A percentile compares a stretch with the other conserved stretches of the same genome.
phyloP scores from a whole-genome alignment of 1,140 invertebrate species.

The Ganaspis sp. region DNA sequence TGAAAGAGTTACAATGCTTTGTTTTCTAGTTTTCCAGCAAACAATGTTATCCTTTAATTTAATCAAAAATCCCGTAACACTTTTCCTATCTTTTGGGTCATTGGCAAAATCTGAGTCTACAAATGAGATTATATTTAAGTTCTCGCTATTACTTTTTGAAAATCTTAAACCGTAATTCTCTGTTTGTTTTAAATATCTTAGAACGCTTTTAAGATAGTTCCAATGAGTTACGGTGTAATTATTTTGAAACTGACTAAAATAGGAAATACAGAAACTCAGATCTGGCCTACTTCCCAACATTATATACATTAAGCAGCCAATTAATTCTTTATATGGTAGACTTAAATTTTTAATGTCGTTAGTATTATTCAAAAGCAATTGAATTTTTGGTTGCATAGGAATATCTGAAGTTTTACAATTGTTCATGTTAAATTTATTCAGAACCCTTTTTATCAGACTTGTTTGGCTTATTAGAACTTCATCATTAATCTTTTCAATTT shows the following conservation, averaged over 20 bases:
- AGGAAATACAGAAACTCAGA: not conserved
- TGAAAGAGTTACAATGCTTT: not conserved
- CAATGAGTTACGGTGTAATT: not conserved
- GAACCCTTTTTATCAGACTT: constrained; percentile 2
- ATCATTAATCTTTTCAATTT: constrained; percentile 35
- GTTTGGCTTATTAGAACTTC: constrained; percentile 26
- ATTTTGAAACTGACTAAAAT: constrained; percentile 16
- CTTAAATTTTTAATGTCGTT: not conserved
- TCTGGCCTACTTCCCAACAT: constrained; percentile 20
- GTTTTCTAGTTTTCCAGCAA: constrained; percentile 3
- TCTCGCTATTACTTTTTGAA: not conserved
- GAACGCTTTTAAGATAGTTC: constrained; percentile 3
- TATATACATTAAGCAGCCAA: not conserved
- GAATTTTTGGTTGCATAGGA: constrained; percentile 8
- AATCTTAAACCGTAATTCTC: not conserved
- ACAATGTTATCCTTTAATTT: constrained; percentile 9
- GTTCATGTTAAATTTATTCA: constrained; percentile 27
- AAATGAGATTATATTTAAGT: not conserved
- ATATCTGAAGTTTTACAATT: constrained; percentile 14
- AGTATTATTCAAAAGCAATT: not conserved
- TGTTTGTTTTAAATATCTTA: constrained; percentile 16
- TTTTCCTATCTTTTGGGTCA: constrained; percentile 1
- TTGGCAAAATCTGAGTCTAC: constrained; percentile 8
- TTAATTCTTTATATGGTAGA: not conserved
- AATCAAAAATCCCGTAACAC: not conserved